A percentile compares a stretch with the other conserved stretches of the same genome.
Evolutionary conservation across 2,113 vertebrate species (phyloP).

Genomic region (Sclerurus mexicanus): DNA sequence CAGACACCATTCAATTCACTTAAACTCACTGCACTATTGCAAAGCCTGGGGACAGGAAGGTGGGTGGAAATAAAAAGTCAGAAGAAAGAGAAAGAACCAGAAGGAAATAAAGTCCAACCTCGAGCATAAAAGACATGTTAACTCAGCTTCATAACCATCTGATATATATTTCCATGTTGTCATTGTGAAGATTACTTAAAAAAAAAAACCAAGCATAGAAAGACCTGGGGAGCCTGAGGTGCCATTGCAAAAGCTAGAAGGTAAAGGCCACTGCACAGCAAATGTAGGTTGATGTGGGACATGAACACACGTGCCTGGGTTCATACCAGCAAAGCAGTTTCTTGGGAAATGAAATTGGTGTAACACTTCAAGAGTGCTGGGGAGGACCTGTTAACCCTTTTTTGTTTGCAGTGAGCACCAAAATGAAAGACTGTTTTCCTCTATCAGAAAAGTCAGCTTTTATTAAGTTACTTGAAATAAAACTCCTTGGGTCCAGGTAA

Average conservation of each 20-base stretch:
- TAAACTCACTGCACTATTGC: not conserved
- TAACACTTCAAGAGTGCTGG: not conserved
- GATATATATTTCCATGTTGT: not conserved
- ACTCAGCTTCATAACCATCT: not conserved
- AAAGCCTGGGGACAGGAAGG: not conserved
- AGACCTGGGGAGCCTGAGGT: not conserved
- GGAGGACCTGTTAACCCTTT: not conserved
- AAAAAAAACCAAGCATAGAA: not conserved
- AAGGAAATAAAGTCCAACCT: not conserved
- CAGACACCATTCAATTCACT: not conserved
- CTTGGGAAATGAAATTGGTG: not conserved
- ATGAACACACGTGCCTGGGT: accelerated
- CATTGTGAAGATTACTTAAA: not conserved
- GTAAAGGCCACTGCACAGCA: not conserved
- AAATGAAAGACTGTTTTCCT: not conserved
- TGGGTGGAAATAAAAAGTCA: not conserved
- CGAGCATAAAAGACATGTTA: accelerated
- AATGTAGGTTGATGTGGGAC: accelerated
- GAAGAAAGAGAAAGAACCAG: not conserved
- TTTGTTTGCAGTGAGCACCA: not conserved
- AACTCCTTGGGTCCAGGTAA: not conserved
- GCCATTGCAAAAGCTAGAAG: not conserved
- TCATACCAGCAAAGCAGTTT: not conserved
- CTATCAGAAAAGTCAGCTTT: not conserved
- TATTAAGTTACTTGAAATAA: not conserved